Evolutionary conservation across 2,797 vertebrate genomes (phyloP).

Genomic region (Tapirus indicus): DNA sequence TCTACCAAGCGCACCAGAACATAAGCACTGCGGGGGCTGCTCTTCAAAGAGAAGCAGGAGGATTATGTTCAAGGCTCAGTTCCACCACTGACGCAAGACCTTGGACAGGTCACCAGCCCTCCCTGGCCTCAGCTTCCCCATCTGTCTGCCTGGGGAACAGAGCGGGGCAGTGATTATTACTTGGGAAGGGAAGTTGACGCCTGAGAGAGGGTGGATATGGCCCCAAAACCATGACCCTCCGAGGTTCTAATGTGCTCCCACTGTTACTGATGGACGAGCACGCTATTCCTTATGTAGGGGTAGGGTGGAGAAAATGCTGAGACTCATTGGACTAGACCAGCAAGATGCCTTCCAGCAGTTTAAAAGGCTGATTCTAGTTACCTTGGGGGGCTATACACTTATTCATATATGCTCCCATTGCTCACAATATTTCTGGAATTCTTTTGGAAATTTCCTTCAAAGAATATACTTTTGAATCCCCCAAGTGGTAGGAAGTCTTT

Average conservation of each 20-base stretch:
- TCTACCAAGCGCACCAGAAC: not conserved
- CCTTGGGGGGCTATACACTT: not conserved
- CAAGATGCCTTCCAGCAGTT: not conserved
- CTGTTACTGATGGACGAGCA: not conserved
- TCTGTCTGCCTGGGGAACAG: not conserved
- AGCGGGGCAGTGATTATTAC: not conserved
- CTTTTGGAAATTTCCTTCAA: conserved; percentile 40
- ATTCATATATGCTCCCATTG: not conserved
- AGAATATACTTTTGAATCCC: conserved; percentile 45
- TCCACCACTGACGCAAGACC: not conserved
- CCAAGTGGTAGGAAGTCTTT: not conserved
- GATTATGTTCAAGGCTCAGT: not conserved
- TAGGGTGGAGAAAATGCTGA: not conserved
- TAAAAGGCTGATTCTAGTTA: not conserved
- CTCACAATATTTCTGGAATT: conserved; percentile 8
- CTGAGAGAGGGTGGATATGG: not conserved
- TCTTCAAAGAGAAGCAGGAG: not conserved
- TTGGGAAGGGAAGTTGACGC: not conserved
- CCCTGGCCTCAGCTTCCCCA: conserved; percentile 23
- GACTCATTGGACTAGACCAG: not conserved
- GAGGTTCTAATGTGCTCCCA: not conserved
- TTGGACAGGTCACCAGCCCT: not conserved
- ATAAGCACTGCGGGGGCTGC: not conserved
- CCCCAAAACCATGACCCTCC: not conserved
- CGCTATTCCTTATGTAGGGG: not conserved